Evolutionary conservation across 2,113 vertebrate species (phyloP), one percentile per base, ranked within the genome.

Genomic region (Hiodon tergisus): DNA sequence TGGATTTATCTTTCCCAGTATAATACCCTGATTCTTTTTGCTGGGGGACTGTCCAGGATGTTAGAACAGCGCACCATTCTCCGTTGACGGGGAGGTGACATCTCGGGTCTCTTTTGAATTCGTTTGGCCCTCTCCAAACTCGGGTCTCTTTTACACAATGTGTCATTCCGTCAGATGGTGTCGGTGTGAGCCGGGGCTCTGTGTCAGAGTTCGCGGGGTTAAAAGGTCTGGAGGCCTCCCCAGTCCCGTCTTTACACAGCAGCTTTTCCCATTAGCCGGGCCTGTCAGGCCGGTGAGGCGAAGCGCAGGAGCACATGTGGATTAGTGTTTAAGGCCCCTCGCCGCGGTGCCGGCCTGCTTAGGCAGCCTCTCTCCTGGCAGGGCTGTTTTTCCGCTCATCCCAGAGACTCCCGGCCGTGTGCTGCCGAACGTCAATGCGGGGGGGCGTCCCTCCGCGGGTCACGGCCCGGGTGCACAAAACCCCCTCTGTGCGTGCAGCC

Each of bases 191-290:
- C n/a, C n/a, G n/a, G n/a, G n/a, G n/a, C 31, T 31, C 31, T 31
- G 31, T 31, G 31, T 31, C 31, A 31, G 31, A 31, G 31, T 31
- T 31, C 31, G 31, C 71, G n/a, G 75, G 50, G n/a, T 72, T 82
- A 75, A 73, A 17, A 71, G 79, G 74, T 13, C 67, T 46, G 68
- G 16, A 78, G 63, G 63, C 16, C 57, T 17, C 46, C 55, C 72
- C 72, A 67, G 67, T 80, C 31, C 52, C 68, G 52, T 73, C 10
- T 6, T 53, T 48, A 69, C 65, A 47, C 16, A 46, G 11, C 53
- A 71, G 8, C 69, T 53, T 86, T 80, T 80, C 11, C 67, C 81
- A 81, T 88, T 81, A 86, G 81, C 79, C 83, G 82, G 78, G 74
- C 80, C 50, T 16, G 81, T 82, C 83, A 78, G 46, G 81, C 78